These are phyloP conservation scores for Fregata magnificens DNA, from an alignment of 2,113 vertebrate genomes.

Conservation along the genomic window DNA sequence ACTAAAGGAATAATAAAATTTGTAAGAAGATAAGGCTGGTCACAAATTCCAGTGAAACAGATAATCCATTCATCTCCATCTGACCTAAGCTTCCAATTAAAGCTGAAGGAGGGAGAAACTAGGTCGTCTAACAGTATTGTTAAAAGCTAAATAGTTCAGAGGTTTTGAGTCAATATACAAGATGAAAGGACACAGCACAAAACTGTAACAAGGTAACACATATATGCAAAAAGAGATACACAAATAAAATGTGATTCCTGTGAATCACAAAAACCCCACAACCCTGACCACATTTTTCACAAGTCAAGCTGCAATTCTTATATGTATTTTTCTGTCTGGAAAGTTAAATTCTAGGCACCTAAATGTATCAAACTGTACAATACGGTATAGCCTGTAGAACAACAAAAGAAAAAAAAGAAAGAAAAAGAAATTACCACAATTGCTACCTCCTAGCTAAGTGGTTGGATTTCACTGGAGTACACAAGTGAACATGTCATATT, in stretches of 20 bases:
- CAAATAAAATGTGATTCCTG: neutral
- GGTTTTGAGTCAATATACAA: neutral
- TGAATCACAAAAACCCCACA: neutral
- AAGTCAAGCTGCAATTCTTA: neutral
- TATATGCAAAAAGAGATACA: neutral
- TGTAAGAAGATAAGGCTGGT: neutral
- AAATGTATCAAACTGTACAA: neutral
- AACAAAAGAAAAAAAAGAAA: neutral
- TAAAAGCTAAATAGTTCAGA: neutral
- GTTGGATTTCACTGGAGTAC: neutral
- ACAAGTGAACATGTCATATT: rapidly evolving
- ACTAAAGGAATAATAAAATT: neutral
- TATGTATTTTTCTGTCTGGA: neutral
- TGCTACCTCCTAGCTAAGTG: neutral
- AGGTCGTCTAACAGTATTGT: neutral
- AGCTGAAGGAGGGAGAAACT: neutral
- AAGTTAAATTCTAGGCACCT: neutral
- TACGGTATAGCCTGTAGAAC: neutral
- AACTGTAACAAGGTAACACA: neutral
- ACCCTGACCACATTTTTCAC: neutral
- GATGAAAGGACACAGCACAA: neutral
- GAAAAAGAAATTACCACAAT: neutral
- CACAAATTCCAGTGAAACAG: neutral
- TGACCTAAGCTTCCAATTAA: neutral
- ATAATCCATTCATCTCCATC: neutral